Base-by-base conservation (phyloP, 2,797 vertebrate species). In the Brotula barbata region DNA sequence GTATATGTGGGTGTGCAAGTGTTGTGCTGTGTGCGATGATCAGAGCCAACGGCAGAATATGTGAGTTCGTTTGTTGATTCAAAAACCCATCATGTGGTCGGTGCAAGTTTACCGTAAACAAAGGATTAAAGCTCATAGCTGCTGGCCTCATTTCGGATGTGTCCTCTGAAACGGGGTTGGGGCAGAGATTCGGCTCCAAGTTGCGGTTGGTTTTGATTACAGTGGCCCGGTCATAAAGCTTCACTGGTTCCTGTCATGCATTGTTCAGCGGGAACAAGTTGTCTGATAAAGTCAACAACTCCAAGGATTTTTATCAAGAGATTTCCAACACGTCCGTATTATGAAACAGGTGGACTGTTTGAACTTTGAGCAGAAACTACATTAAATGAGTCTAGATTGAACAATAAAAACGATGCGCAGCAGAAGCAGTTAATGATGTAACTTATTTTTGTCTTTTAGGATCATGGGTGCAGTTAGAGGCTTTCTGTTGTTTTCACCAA, bases 71-170 rank as follows among this genome's bases (percentile, higher is more conserved):
- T 15, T 75, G 49, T 46, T 76, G 73, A 68, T 62, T 77, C 62
- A 15, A 55, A n/a, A 74, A 56, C 21, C 13, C 28, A 10, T n/a
- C 48, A 12, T 14, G 65, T 16, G 16, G 57, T 40, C 15, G 0
- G 6, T 19, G 7, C 66, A 40, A 0, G 55, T 74, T 82, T 64
- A 78, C 71, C 0, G 25, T 73, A 64, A 77, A 80, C 5, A 47
- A 19, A 43, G 50, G 69, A 70, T 62, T 68, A 28, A 42, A 66
- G 28, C 37, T 6, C 0, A 1, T 44, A 60, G 52, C 53, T 56
- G 49, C 20, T 47, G 37, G 28, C 46, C 37, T 1, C 0, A 0
- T 23, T 61, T 36, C 1, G 7, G 41, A 14, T n/a, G 28, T 2
- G 11, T 12, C 31, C 37, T 19, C 39, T 7, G 3, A 40, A 12